Evolutionary conservation across 1,140 invertebrate genomes (phyloP).

Genomic region (Drosophila bocqueti): DNA sequence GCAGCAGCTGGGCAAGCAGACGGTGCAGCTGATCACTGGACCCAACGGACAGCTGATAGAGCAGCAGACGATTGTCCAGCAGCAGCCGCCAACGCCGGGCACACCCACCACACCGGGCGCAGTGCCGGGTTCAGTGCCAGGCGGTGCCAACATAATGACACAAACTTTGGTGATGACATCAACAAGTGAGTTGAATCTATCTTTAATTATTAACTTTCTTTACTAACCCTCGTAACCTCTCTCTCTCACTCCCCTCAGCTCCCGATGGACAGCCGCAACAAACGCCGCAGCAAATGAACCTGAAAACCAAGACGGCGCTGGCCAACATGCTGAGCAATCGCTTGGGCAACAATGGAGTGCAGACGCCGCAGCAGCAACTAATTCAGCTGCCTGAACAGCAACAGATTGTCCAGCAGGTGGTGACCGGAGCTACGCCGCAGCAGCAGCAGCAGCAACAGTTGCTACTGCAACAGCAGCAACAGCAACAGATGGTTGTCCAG

Average conservation of each 20-base stretch:
- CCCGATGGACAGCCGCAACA: constrained; percentile 79
- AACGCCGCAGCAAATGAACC: constrained; percentile 87
- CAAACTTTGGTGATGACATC: constrained; percentile 86
- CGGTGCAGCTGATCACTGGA: constrained; percentile 85
- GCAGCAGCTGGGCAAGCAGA: constrained; percentile 84
- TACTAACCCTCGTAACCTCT: no score
- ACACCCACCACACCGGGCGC: constrained; percentile 62
- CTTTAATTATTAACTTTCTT: neutral
- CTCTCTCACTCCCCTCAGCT: neutral
- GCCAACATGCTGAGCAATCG: constrained; percentile 97
- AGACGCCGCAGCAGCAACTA: constrained; percentile 86
- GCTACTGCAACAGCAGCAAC: constrained; percentile 55
- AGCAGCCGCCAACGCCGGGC: constrained; percentile 82
- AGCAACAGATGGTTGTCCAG: constrained; percentile 71
- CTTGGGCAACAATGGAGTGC: constrained; percentile 88
- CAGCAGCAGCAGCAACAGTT: constrained; percentile 70
- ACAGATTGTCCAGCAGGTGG: constrained; percentile 78
- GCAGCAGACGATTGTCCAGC: constrained; percentile 86
- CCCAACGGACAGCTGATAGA: constrained; percentile 80
- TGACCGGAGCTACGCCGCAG: constrained; percentile 56
- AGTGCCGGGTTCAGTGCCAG: constrained; percentile 24
- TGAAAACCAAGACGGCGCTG: constrained; percentile 97
- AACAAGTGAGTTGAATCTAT: constrained; percentile 77
- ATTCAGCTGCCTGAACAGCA: constrained; percentile 60
- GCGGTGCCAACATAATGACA: constrained; percentile 64